Conservation (phyloP, 1,140 invertebrate genomes). For the Aphelinus certus region DNA sequence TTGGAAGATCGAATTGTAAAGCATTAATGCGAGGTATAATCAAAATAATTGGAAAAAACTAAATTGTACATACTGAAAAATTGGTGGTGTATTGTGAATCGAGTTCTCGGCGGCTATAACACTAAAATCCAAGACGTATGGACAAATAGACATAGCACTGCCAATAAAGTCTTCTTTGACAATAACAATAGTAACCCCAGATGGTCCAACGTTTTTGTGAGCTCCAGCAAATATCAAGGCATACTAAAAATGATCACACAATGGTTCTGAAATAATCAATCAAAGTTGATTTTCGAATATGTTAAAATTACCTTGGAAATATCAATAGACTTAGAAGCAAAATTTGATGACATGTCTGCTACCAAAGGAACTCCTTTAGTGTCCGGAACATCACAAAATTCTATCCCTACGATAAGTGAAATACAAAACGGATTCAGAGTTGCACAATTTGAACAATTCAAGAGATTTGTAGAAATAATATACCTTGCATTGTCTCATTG, state of each 20-base stretch:
- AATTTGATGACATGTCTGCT: constrained; percentile 97
- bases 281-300: too few relatives aligned
- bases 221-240: constrained; percentile 95
- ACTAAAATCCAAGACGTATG: constrained; percentile 88
- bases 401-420: constrained; percentile 75
- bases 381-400: constrained; percentile 89
- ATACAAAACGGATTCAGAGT: constrained; percentile 54
- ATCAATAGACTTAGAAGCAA: constrained; percentile 88
- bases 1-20: too few relatives aligned
- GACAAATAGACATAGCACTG: constrained; percentile 79
- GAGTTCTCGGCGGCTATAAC: constrained; percentile 87
- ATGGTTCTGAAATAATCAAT: too few relatives aligned
- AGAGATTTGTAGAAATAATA: constrained; percentile 40
- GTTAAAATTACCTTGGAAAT: constrained; percentile 80
- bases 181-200: constrained; percentile 93
- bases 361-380: constrained; percentile 88
- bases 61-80: constrained; percentile 85
- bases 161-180: constrained; percentile 92
- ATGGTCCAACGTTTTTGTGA: constrained; percentile 97
- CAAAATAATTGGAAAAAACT: background rate
- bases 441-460: background rate
- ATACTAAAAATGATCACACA: constrained; percentile 72
- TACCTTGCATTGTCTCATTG: constrained; percentile 97
- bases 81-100: constrained; percentile 94
- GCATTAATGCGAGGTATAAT: background rate